These are phyloP conservation scores for Cyclophora punctaria DNA, from an alignment of 2,888 invertebrate genomes.

Conservation along the genomic window DNA sequence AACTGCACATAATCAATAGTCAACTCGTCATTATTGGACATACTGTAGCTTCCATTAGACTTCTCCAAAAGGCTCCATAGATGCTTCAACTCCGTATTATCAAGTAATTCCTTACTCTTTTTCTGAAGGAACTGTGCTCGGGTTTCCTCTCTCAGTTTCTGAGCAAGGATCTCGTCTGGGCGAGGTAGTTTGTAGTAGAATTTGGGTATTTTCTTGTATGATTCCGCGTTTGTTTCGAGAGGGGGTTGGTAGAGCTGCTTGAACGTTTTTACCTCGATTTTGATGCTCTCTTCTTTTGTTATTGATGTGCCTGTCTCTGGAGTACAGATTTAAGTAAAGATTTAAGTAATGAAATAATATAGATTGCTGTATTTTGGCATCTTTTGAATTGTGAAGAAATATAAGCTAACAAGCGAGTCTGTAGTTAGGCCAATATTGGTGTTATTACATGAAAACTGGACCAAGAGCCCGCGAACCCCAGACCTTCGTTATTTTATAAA, in stretches of 20 bases:
- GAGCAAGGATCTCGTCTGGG: slow-evolving; percentile 83
- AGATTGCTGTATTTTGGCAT: too few relatives aligned
- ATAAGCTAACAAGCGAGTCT: too few relatives aligned
- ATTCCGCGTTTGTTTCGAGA: slow-evolving; percentile 59
- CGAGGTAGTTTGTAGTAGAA: slow-evolving; percentile 86
- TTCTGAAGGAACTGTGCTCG: slow-evolving; percentile 90
- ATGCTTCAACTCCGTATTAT: slow-evolving; percentile 89
- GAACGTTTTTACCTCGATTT: slow-evolving; percentile 72
- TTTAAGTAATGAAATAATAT: too few relatives aligned
- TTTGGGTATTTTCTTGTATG: slow-evolving; percentile 80
- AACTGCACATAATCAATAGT: slow-evolving; percentile 91
- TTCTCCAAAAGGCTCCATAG: slow-evolving; percentile 90
- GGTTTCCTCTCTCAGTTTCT: slow-evolving; percentile 91
- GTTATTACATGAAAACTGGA: too few relatives aligned
- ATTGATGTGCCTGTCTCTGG: slow-evolving; percentile 55
- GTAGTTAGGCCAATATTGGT: too few relatives aligned
- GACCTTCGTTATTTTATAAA: too few relatives aligned
- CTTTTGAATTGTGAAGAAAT: too few relatives aligned
- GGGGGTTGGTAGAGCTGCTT: slow-evolving; percentile 71
- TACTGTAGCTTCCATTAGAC: slow-evolving; percentile 83
- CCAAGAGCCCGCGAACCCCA: too few relatives aligned
- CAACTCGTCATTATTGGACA: slow-evolving; percentile 80
- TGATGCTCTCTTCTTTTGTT: slow-evolving; percentile 60
- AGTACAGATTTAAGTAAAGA: too few relatives aligned
- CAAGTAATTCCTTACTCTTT: slow-evolving; percentile 86